Evolutionary conservation across 2,797 vertebrate species (phyloP).

Genomic region (Melanotaenia parkinsoni): DNA sequence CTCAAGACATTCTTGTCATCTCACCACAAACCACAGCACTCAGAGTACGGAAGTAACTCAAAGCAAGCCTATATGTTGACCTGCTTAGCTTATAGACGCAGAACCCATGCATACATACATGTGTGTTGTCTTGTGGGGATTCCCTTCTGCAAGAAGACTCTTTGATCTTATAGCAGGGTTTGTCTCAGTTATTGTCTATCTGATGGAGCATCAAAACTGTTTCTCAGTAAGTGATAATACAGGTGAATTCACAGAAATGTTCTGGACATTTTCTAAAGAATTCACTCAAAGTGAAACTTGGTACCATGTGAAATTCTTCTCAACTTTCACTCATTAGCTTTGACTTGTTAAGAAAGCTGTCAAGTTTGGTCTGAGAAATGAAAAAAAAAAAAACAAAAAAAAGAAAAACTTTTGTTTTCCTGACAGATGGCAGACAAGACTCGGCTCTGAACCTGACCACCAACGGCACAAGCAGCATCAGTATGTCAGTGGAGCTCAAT

Average conservation of each 20-base stretch:
- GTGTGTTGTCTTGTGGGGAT: constrained; percentile 40
- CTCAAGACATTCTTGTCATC: constrained; percentile 36
- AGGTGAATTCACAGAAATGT: constrained; percentile 53
- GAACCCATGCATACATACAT: constrained; percentile 30
- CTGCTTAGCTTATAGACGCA: constrained; percentile 44
- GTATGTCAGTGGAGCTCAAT: constrained; percentile 97
- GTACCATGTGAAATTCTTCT: not conserved
- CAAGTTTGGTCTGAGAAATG: not conserved
- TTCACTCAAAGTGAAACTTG: not conserved
- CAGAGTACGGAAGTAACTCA: constrained; percentile 41
- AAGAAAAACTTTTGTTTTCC: constrained; percentile 25
- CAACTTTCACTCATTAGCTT: not conserved
- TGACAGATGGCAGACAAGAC: constrained; percentile 87
- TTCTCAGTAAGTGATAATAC: constrained; percentile 56
- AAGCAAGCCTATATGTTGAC: constrained; percentile 46
- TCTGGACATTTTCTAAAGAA: constrained; percentile 16
- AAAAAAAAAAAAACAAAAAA: not conserved
- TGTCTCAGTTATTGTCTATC: constrained; percentile 43
- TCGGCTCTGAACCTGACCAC: constrained; percentile 82
- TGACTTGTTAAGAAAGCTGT: not conserved
- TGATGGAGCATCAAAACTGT: constrained; percentile 37
- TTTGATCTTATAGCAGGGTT: constrained; percentile 53
- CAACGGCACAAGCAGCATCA: constrained; percentile 93
- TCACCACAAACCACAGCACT: constrained; percentile 61
- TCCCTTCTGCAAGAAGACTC: constrained; percentile 39